Base-by-base conservation (phyloP, 2,888 invertebrate genomes). In the Lomographa bimaculata region DNA sequence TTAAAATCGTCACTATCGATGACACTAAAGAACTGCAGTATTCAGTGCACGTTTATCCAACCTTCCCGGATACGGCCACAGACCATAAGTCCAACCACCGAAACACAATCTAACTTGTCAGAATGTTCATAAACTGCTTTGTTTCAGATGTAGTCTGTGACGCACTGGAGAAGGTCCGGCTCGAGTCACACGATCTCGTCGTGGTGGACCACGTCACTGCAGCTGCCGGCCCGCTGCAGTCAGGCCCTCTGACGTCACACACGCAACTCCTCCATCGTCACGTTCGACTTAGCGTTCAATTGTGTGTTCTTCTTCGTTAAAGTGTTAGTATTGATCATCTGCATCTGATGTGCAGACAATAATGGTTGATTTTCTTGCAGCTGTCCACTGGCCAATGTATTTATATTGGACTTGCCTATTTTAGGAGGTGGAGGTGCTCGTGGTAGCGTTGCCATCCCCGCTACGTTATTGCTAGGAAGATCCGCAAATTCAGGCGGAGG, bases 401-500 rank as follows among this genome's bases (percentile, higher is more conserved):
- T 91, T 39, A 91, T 90, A 58, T 90, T 90, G 16, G 89, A 90
- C 62, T 93, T 93, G 1, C 91, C 91, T 48, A 92, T 84, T 73
- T 94, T 94, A 0, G 94, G 94, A 0, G 94, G 95, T 0, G 94
- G 95, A 1, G 94, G 94, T 0, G 94, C 94, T 55, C 94, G 90
- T 8, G 94, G 95, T 32, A 93, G 79, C 2, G 92, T 91, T 7
- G 90, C 91, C 85, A 89, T 84, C 7, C 75, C 63, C 0, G 85
- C 72, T 5, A 89, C 84, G 57, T 93, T 94, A 61, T 93, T 93
- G 56, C 93, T 92, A 3, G 94, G 94, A 44, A 95, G 85, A 70
- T 96, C 95, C 1, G 95, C 95, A 64, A 96, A 96, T 69, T 96
- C 96, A 0, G 96, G 95, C 0, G 96, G 96, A 34, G 95, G 93